Conservation (phyloP, 1,140 invertebrate species). For the Episyrphus balteatus region DNA sequence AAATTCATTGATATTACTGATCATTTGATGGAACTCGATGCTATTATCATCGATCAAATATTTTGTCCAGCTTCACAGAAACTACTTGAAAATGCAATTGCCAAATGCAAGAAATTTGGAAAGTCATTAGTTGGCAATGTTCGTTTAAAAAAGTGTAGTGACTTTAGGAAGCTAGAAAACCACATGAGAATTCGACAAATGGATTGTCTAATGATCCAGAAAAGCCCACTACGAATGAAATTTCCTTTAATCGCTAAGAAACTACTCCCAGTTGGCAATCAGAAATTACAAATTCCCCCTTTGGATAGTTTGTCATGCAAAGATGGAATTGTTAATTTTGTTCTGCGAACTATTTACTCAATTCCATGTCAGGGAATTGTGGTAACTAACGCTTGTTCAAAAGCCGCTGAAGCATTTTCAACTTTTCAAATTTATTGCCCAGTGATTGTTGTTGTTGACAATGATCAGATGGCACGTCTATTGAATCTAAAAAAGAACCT, state of each 20-base stretch:
- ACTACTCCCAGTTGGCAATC: slow-evolving; percentile 22
- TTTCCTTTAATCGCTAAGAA: slow-evolving; percentile 33
- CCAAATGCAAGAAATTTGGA: slow-evolving; percentile 15
- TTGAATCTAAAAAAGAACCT: slow-evolving; percentile 24
- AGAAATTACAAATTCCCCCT: slow-evolving; percentile 15
- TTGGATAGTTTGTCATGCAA: slow-evolving; percentile 24
- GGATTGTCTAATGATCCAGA: slow-evolving; percentile 30
- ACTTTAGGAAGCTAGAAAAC: slow-evolving; percentile 27
- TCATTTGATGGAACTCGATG: too few species aligned
- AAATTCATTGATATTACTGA: too few species aligned
- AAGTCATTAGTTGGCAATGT: slow-evolving; percentile 29
- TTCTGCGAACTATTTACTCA: slow-evolving; percentile 28
- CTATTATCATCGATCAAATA: too few species aligned
- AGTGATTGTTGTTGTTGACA: slow-evolving; percentile 19
- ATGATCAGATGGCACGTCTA: slow-evolving; percentile 12
- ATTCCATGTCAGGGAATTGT: slow-evolving; percentile 32
- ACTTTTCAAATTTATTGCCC: slow-evolving; percentile 29
- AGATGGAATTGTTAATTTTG: slow-evolving; percentile 27
- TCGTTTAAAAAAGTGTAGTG: slow-evolving; percentile 26
- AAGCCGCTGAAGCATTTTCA: slow-evolving; percentile 21
- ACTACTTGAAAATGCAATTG: slow-evolving; percentile 13
- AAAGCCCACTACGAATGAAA: slow-evolving; percentile 31
- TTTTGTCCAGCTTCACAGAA: too few species aligned
- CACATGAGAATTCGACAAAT: slow-evolving; percentile 28
- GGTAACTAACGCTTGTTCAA: slow-evolving; percentile 19